These are phyloP conservation scores for Drymodes brunneopygia DNA, from an alignment of 2,113 vertebrate species.

Conservation along the genomic window DNA sequence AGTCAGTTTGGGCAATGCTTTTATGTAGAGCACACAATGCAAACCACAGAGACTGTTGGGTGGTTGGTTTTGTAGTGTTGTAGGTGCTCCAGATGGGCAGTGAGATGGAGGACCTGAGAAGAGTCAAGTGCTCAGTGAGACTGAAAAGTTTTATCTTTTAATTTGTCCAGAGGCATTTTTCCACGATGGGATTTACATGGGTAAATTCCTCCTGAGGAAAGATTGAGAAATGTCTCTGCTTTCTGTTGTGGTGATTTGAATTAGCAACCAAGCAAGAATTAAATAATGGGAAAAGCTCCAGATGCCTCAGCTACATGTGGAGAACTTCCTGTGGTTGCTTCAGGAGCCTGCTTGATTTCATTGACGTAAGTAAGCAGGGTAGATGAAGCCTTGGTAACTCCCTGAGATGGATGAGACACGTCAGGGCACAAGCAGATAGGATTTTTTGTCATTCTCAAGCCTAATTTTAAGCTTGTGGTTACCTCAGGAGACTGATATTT, in stretches of 20 bases:
- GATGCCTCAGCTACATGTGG: slow-evolving; percentile 17
- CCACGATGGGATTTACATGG: neutral
- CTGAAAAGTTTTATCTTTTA: neutral
- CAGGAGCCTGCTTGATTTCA: slow-evolving; percentile 24
- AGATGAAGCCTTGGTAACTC: slow-evolving; percentile 21
- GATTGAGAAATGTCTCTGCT: slow-evolving; percentile 42
- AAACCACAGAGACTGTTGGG: neutral
- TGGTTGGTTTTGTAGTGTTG: neutral
- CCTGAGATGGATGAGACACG: neutral
- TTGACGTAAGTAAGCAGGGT: neutral
- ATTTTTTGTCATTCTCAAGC: slow-evolving; percentile 32
- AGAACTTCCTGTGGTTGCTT: slow-evolving; percentile 37
- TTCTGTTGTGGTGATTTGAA: slow-evolving; percentile 38
- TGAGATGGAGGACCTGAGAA: neutral
- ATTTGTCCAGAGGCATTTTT: neutral
- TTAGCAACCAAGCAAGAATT: slow-evolving; percentile 26
- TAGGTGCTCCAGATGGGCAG: neutral
- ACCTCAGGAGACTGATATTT: slow-evolving; percentile 65
- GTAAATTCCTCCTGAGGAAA: slow-evolving; percentile 5
- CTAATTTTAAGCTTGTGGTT: slow-evolving; percentile 50
- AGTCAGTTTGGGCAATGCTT: neutral
- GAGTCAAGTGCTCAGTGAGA: neutral
- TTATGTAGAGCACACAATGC: neutral
- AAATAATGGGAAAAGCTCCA: slow-evolving; percentile 41
- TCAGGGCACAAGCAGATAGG: slow-evolving; percentile 29